phyloP scores from a whole-genome alignment of 30 jellyfish, hydroid and myxozoan species.

The Turritopsis rubra region DNA sequence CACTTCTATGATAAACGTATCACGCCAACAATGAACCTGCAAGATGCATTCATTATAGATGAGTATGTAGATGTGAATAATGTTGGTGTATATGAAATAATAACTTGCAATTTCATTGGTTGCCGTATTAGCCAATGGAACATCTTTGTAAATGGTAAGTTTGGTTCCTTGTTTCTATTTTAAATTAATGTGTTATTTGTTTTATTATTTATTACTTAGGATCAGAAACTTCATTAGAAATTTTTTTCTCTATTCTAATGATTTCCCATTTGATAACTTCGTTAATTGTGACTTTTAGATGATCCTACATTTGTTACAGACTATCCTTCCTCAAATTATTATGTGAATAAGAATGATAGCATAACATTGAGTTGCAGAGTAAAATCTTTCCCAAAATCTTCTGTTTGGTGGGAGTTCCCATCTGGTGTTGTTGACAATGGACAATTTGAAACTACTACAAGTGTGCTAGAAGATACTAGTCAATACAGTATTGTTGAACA shows the following conservation, averaged over 20 bases:
- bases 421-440: not conserved
- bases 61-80: not conserved
- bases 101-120: slow-evolving; percentile 14
- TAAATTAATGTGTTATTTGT: too few relatives aligned
- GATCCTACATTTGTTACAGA: slow-evolving; percentile 7
- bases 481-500: slow-evolving; percentile 6
- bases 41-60: not conserved
- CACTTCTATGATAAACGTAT: not conserved
- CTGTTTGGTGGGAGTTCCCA: slow-evolving; percentile 7
- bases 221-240: too few relatives aligned
- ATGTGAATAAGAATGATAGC: not conserved
- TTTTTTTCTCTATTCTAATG: not conserved
- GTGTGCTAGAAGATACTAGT: not conserved
- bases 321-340: not conserved
- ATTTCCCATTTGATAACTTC: not conserved
- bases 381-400: slow-evolving; percentile 6
- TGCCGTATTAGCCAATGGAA: slow-evolving; percentile 2
- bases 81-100: slow-evolving; percentile 3
- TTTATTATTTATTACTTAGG: too few relatives aligned
- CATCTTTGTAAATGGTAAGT: slow-evolving; percentile 7
- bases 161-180: not conserved
- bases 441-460: not conserved
- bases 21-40: not conserved
- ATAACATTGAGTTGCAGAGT: slow-evolving; percentile 13
- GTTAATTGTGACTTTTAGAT: slow-evolving; percentile 7